These are phyloP conservation scores for Nomada fucata DNA, from an alignment of 2,888 invertebrate genomes.

Conservation along the genomic window DNA sequence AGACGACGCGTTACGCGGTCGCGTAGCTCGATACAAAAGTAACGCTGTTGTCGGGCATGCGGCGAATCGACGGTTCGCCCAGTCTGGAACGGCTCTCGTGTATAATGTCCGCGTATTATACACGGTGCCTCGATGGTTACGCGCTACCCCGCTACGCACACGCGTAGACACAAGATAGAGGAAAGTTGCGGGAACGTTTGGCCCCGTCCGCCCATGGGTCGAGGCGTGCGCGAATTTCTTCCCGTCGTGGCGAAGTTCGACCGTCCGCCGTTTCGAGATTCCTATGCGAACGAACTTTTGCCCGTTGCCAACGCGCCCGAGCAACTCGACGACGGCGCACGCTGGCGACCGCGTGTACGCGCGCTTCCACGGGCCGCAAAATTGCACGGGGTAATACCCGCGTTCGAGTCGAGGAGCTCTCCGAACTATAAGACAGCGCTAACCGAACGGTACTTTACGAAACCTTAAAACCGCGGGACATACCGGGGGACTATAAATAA, in stretches of 20 bases:
- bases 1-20: slow-evolving; percentile 54
- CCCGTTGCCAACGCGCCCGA: too few relatives aligned
- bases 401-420: background rate
- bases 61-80: slow-evolving; percentile 46
- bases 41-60: slow-evolving; percentile 56
- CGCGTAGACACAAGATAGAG: too few relatives aligned
- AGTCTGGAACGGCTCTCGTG: slow-evolving; percentile 40
- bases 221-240: too few relatives aligned
- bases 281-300: too few relatives aligned
- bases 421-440: slow-evolving; percentile 7
- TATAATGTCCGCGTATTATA: background rate
- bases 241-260: too few relatives aligned
- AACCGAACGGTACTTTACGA: slow-evolving; percentile 37
- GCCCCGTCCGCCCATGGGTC: too few relatives aligned
- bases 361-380: background rate
- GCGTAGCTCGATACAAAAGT: slow-evolving; percentile 52
- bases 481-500: slow-evolving; percentile 54
- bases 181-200: too few relatives aligned
- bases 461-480: slow-evolving; percentile 47
- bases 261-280: too few relatives aligned
- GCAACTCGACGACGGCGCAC: background rate
- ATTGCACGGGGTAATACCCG: slow-evolving; percentile 4
- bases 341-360: background rate
- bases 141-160: too few relatives aligned
- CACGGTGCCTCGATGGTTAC: slow-evolving; percentile 3